Percentiles rank a stretch among this genome's conserved stretches.
These are phyloP conservation scores for Carterocephalus palaemon DNA, from an alignment of 2,888 invertebrate species.

Conservation along the genomic window DNA sequence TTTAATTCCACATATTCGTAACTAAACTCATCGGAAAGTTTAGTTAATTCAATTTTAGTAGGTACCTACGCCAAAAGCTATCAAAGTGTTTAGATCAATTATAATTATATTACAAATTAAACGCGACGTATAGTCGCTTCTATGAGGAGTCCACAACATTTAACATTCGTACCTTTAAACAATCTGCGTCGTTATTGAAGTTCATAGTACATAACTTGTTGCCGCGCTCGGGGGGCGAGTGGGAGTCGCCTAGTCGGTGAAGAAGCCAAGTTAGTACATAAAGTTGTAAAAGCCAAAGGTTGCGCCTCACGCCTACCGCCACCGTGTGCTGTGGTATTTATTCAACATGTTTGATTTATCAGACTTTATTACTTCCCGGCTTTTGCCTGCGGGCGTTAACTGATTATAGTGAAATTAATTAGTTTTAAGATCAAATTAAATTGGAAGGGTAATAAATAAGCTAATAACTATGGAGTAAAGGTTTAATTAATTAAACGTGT, in stretches of 20 bases:
- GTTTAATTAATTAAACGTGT: too few relatives aligned
- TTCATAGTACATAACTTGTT: neutral
- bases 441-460: too few relatives aligned
- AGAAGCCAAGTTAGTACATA: conserved; percentile 24
- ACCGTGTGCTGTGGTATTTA: conserved; percentile 3
- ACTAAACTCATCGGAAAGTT: too few relatives aligned
- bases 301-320: conserved; percentile 25
- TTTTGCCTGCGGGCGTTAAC: too few relatives aligned
- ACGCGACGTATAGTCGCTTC: neutral
- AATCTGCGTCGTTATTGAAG: neutral
- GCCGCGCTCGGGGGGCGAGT: neutral
- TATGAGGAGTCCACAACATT: neutral
- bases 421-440: too few relatives aligned
- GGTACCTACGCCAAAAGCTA: too few relatives aligned
- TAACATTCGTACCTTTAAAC: neutral
- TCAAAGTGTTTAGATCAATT: neutral
- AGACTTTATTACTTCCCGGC: too few relatives aligned
- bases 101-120: conserved; percentile 1
- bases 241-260: neutral
- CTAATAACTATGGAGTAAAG: too few relatives aligned
- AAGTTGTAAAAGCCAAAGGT: conserved; percentile 33
- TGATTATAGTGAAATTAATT: too few relatives aligned
- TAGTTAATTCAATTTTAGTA: too few relatives aligned
- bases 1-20: too few relatives aligned
- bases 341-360: neutral